Conservation (phyloP, 37 sponge, comb jelly and placozoan species). For the Chondrilla cf. caribensis region DNA sequence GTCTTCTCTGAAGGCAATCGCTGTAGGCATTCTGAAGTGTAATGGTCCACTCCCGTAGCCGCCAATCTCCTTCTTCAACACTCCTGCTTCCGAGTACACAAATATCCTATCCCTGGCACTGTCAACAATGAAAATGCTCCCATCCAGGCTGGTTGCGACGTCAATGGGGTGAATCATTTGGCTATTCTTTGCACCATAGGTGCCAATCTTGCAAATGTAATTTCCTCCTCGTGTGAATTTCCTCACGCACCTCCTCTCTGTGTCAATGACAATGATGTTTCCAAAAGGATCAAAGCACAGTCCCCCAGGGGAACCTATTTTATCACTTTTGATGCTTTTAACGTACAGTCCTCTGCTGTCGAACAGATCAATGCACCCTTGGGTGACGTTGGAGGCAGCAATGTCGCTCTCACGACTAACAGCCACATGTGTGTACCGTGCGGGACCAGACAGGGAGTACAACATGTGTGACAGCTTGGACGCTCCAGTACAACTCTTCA, state of each 20-base stretch:
- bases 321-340: not conserved
- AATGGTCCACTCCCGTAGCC: conserved; percentile 9
- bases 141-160: not conserved
- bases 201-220: not conserved
- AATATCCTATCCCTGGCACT: not conserved
- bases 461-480: not conserved
- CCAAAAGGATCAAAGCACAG: not conserved
- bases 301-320: not conserved
- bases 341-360: not conserved
- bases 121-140: not conserved
- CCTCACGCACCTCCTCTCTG: not conserved
- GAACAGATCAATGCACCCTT: not conserved
- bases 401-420: not conserved
- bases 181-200: not conserved
- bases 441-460: not conserved
- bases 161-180: not conserved
- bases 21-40: conserved; percentile 1
- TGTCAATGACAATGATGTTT: conserved; percentile 21
- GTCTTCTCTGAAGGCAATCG: not conserved
- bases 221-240: not conserved
- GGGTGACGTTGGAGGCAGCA: not conserved
- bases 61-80: not conserved
- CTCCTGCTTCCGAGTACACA: not conserved
- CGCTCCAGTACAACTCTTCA: not conserved
- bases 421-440: not conserved